Evolutionary conservation across 2,113 vertebrate genomes (phyloP).

Genomic region (Cichladusa arquata): DNA sequence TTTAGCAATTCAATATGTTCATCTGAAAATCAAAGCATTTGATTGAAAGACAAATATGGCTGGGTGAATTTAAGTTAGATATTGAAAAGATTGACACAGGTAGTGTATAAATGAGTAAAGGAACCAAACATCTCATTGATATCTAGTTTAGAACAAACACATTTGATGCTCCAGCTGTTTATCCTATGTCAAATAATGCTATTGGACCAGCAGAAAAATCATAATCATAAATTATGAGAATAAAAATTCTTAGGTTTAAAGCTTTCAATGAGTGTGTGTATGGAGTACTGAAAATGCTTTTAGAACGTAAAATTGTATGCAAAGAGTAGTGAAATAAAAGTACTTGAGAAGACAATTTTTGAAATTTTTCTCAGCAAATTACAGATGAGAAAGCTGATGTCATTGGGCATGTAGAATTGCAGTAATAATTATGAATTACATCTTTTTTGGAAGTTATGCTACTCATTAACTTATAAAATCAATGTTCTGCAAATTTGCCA

Average conservation of each 20-base stretch:
- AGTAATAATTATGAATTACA: fast-evolving
- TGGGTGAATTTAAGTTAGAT: neutral
- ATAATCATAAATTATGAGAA: neutral
- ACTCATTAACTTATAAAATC: neutral
- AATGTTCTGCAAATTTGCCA: conserved; percentile 3
- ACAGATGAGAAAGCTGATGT: neutral
- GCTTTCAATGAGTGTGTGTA: fast-evolving
- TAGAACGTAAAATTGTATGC: neutral
- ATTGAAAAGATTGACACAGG: neutral
- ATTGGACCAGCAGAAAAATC: neutral
- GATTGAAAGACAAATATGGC: neutral
- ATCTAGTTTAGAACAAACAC: neutral
- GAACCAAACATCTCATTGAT: neutral
- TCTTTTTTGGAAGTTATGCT: fast-evolving
- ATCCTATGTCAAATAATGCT: neutral
- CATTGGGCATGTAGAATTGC: neutral
- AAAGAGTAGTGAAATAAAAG: neutral
- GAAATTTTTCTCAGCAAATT: neutral
- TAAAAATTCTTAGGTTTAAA: neutral
- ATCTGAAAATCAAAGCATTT: neutral
- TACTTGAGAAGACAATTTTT: neutral
- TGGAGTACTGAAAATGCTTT: neutral
- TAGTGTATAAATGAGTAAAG: neutral
- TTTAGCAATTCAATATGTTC: neutral
- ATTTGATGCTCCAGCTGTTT: neutral